Conservation (phyloP, 2,888 invertebrate species). For the Tenthredo livida region DNA sequence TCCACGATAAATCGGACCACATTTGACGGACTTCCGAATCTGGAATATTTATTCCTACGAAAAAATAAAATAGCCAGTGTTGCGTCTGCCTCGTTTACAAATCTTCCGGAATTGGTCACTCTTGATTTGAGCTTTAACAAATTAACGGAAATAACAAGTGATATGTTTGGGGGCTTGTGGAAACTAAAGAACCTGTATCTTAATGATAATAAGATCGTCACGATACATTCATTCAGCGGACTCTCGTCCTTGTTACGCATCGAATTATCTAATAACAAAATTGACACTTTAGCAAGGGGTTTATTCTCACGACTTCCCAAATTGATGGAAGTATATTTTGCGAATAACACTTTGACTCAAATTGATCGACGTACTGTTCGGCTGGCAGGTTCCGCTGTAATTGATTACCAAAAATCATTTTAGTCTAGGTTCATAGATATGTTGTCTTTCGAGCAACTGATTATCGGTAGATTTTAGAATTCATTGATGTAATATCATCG, state of each 20-base stretch:
- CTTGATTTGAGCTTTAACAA: constrained; percentile 51
- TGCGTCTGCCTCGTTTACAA: neutral
- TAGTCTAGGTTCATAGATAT: too few species aligned
- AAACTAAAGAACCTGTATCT: constrained; percentile 68
- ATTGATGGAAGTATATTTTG: neutral
- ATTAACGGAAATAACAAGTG: neutral
- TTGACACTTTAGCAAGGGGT: neutral
- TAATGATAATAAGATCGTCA: constrained; percentile 3
- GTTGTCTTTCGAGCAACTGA: too few species aligned
- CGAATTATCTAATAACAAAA: constrained; percentile 6
- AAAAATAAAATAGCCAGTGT: neutral
- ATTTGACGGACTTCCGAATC: neutral
- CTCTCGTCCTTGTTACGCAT: neutral
- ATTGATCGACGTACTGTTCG: neutral
- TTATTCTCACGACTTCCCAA: neutral
- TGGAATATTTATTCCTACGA: neutral
- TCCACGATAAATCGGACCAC: neutral
- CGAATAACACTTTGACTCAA: neutral
- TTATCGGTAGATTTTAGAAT: too few species aligned
- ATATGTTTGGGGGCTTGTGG: constrained; percentile 3
- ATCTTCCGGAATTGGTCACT: neutral
- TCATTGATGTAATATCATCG: too few species aligned
- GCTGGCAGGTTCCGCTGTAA: neutral
- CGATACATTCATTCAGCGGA: neutral
- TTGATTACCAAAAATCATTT: neutral